Base-by-base conservation (phyloP, 2,888 invertebrate species). In the Orthosia incerta region DNA sequence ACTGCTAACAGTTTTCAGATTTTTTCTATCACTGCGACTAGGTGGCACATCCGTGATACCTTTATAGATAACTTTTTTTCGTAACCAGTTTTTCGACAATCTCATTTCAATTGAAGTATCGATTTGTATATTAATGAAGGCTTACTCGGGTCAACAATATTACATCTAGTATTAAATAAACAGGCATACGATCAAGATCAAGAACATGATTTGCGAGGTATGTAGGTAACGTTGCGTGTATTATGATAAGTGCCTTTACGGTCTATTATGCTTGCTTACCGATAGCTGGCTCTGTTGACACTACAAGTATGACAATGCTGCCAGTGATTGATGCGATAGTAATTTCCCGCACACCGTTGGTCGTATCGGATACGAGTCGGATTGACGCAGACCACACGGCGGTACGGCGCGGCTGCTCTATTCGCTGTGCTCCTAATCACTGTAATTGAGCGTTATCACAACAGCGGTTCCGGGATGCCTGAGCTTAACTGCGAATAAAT, bases 291-390 rank as follows among this genome's bases (percentile, higher is more conserved):
- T 62, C 79, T 89, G 89, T 90, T 90, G 90, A 90, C 91, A 91
- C 87, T 86, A 84, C 90, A 88, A 89, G 90, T 91, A 94, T 93
- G 94, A 95, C 95, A 95, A 95, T 94, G 91, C 90, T 89, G 88
- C 86, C 81, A 83, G 90, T 94, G 95, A 95, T 95, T 94, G 95
- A 95, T 95, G 94, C 79, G 95, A 92, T 93, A 93, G 94, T 93
- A 95, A 95, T 95, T 91, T 93, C 86, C 89, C 88, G 87, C 88
- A 89, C 89, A 95, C 96, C 95, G 96, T 95, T 95, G 94, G 87
- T 93, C 90, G 96, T 95, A 95, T 96, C 94, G 89, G 92, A 95
- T 96, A 95, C 95, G 90, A 91, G 88, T 91, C 86, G 87, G 88
- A 94, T 90, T 89, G 90, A 87, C 85, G 87, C 86, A 87, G 90